Conservation (phyloP, 2,888 invertebrate species). For the Epirrhoe tristata region DNA sequence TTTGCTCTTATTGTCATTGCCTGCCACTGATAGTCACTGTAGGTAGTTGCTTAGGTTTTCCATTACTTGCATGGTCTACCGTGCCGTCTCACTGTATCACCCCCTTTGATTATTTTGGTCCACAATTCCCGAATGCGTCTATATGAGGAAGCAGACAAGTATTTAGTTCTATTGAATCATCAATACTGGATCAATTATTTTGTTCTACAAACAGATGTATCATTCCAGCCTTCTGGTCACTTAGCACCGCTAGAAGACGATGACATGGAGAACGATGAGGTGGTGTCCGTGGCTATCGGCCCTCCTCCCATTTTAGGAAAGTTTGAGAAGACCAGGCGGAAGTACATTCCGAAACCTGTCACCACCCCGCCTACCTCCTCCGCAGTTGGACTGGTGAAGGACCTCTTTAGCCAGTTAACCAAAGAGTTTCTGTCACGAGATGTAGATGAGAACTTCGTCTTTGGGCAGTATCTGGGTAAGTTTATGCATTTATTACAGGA, state of each 20-base stretch:
- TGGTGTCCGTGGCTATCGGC: constrained; percentile 76
- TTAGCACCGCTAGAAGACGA: constrained; percentile 73
- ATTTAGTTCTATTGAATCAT: neutral
- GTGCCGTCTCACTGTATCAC: too few species aligned
- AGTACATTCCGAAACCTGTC: constrained; percentile 37
- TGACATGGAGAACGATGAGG: constrained; percentile 77
- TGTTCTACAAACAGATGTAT: neutral
- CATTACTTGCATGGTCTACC: too few species aligned
- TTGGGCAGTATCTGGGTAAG: constrained; percentile 72
- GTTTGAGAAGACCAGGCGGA: constrained; percentile 64
- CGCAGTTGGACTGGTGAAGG: constrained; percentile 62
- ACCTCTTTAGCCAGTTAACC: constrained; percentile 66
- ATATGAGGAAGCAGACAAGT: neutral
- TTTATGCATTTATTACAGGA: neutral
- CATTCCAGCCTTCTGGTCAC: constrained; percentile 71
- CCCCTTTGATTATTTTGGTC: too few species aligned
- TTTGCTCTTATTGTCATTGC: too few species aligned
- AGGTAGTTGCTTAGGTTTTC: too few species aligned
- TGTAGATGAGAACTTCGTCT: constrained; percentile 76
- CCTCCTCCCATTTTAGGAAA: constrained; percentile 72
- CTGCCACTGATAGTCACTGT: too few species aligned
- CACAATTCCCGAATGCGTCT: too few species aligned
- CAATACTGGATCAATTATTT: neutral
- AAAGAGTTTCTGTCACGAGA: constrained; percentile 68
- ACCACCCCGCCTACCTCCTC: constrained; percentile 36